Percentiles rank a stretch among this genome's conserved stretches.
Evolutionary conservation across 2,113 vertebrate genomes (phyloP).

Genomic region (Coturnix japonica): DNA sequence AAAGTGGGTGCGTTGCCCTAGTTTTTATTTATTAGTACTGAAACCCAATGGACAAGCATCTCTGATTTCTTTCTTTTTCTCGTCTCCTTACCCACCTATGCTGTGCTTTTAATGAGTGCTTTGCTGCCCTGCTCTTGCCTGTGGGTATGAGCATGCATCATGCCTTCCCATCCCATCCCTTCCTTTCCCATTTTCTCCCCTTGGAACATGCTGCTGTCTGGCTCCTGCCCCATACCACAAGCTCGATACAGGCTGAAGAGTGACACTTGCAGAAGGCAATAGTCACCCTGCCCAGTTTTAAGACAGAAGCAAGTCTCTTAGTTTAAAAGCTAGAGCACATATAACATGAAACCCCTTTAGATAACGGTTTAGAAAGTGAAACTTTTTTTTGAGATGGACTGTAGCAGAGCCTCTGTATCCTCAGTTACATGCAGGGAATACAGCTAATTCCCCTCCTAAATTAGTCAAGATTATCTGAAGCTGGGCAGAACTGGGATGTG

Average conservation of each 20-base stretch:
- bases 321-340: neutral
- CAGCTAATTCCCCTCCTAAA: neutral
- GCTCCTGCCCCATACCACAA: neutral
- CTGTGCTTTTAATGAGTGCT: neutral
- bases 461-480: neutral
- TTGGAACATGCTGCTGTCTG: neutral
- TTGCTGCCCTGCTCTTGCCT: neutral
- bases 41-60: neutral
- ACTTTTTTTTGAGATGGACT: neutral
- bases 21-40: slow-evolving; percentile 29
- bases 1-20: slow-evolving; percentile 24
- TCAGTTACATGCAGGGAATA: neutral
- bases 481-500: neutral
- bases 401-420: neutral
- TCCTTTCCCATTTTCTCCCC: neutral
- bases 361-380: neutral
- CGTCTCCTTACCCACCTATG: neutral
- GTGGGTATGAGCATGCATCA: neutral
- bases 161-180: neutral
- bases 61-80: neutral
- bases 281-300: neutral
- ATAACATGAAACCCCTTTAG: neutral
- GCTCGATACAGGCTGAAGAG: neutral
- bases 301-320: neutral
- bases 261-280: neutral